A percentile compares a stretch with the other conserved stretches of the same genome.
phyloP scores from a whole-genome alignment of 2,113 vertebrate species.

The Reinhardtius hippoglossoides region DNA sequence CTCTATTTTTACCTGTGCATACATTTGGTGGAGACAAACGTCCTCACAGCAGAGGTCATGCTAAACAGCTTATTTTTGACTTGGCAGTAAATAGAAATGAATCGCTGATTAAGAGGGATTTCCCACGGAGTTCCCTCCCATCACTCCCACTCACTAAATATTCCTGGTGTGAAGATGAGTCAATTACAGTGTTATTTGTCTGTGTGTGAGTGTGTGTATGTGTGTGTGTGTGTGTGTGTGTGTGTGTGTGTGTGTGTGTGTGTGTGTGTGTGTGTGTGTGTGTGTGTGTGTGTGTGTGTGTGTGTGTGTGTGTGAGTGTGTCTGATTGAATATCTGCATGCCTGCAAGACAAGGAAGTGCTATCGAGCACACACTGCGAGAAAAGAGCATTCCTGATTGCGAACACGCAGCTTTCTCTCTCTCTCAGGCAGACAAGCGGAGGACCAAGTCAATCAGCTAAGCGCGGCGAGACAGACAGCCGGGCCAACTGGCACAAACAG shows the following conservation, averaged over 20 bases:
- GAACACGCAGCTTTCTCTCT: conserved; percentile 42
- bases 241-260: conserved; percentile 12
- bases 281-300: conserved; percentile 9
- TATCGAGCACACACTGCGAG: conserved; percentile 59
- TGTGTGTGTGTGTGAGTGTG: not conserved
- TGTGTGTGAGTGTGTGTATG: not conserved
- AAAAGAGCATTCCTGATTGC: conserved; percentile 63
- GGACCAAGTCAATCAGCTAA: conserved; percentile 61
- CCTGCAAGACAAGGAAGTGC: conserved; percentile 30
- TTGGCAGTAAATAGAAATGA: conserved; percentile 10
- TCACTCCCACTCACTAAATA: conserved; percentile 54
- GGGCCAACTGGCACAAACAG: conserved; percentile 23
- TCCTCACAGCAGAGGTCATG: not conserved
- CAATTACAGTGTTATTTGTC: conserved; percentile 54
- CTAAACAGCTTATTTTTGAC: not conserved
- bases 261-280: not conserved
- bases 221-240: conserved; percentile 11
- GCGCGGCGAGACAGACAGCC: conserved; percentile 44
- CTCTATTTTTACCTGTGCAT: not conserved
- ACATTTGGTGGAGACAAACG: not conserved
- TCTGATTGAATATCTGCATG: conserved; percentile 39
- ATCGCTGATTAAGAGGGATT: conserved; percentile 57
- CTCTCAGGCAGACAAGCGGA: conserved; percentile 55
- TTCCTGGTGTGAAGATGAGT: conserved; percentile 52
- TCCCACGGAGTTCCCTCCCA: conserved; percentile 66